phyloP scores from a whole-genome alignment of 92 coral and sea anemone genomes.

The Meandrina meandrites region DNA sequence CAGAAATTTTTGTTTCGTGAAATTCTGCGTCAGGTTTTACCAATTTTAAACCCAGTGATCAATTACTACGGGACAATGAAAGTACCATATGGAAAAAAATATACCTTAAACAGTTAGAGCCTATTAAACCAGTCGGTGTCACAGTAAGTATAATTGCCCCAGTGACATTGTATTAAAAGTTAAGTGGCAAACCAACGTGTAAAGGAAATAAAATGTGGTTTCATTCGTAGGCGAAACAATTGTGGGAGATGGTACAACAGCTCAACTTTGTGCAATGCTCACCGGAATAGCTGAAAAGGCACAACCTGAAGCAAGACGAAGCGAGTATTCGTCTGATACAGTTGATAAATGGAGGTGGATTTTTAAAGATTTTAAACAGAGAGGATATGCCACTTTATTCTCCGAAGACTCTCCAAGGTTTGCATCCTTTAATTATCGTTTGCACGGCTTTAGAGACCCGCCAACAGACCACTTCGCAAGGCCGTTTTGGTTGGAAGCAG shows the following conservation, averaged over 20 bases:
- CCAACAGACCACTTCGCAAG: constrained; percentile 87
- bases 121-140: too few species aligned
- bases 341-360: constrained; percentile 83
- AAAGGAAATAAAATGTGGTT: too few species aligned
- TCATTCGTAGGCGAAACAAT: constrained; percentile 53
- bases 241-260: constrained; percentile 86
- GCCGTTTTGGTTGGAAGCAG: constrained; percentile 75
- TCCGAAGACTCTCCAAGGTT: constrained; percentile 72
- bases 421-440: constrained; percentile 73
- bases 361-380: constrained; percentile 54
- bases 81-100: too few species aligned
- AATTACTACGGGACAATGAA: too few species aligned
- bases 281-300: constrained; percentile 71
- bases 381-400: constrained; percentile 78
- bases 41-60: too few species aligned
- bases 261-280: constrained; percentile 79
- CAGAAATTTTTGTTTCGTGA: too few species aligned
- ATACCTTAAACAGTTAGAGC: too few species aligned
- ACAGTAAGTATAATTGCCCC: too few species aligned
- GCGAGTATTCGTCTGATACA: constrained; percentile 42
- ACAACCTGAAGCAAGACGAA: constrained; percentile 72
- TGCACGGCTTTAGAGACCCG: constrained; percentile 71
- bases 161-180: too few species aligned
- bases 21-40: too few species aligned
- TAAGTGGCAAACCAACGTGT: too few species aligned